Base-by-base conservation (phyloP, 2,113 vertebrate genomes). In the Alligator mississippiensis region DNA sequence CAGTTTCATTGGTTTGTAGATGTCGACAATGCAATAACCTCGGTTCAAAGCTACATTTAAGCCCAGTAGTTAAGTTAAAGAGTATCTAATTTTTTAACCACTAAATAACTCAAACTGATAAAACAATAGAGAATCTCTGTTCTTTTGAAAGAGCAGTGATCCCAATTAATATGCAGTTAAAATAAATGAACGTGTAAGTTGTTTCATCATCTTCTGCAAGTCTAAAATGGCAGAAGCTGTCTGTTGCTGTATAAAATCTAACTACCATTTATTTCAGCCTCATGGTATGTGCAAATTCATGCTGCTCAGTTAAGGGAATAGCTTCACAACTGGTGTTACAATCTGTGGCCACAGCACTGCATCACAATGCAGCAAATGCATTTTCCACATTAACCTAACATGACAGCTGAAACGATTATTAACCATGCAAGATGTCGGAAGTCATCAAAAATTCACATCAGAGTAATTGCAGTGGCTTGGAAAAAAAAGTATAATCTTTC, bases 371-470 rank as follows among this genome's bases (percentile, higher is more conserved):
- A 98, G 97, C 97, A 98, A 98, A 97, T 97, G 97, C 98, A 98
- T 98, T 98, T 98, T 98, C 98, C 98, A 98, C 98, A 98, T 98
- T 99, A 99, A 99, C 98, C 98, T 98, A 98, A 99, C 98, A 99
- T 99, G 99, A 99, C 99, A 98, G 98, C 99, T 98, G 98, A 99
- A 98, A 98, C 90, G 96, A 98, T 99, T 98, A 99, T 99, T 99
- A 99, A 98, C 98, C 98, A 98, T 98, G 98, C 99, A 99, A 98
- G 98, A 99, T 99, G 99, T 99, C 98, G 98, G 99, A 99, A 99
- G 98, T 99, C 98, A 99, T 99, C 98, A 99, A 97, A 98, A 98
- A 98, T 98, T 98, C 98, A 99, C 99, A 99, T 99, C 99, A 98
- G 98, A 99, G 98, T 99, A 99, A 99, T 99, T 99, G 98, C 98